A percentile compares a stretch with the other conserved stretches of the same genome.
Conservation (phyloP, 2,888 invertebrate genomes). For the Orgyia antiqua region DNA sequence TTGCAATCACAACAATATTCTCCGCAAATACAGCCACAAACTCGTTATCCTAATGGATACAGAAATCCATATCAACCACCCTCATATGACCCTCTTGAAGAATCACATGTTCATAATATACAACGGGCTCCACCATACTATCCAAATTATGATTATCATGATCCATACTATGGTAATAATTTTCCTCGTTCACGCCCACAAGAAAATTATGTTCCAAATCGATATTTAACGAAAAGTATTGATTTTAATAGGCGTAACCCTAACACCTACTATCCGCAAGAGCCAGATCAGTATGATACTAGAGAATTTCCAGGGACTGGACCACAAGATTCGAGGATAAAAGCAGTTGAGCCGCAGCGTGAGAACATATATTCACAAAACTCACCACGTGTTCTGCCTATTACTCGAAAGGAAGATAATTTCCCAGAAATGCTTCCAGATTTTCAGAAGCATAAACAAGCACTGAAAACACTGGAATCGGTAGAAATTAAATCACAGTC, state of each 20-base stretch:
- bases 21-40: background rate
- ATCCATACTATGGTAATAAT: background rate
- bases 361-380: background rate
- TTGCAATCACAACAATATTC: background rate
- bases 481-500: no score
- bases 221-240: background rate
- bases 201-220: background rate
- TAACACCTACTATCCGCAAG: background rate
- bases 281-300: background rate
- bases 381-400: background rate
- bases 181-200: background rate
- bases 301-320: background rate
- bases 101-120: background rate
- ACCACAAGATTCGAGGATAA: background rate
- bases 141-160: background rate
- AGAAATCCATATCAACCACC: background rate
- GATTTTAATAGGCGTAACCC: background rate
- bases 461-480: no score
- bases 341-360: no score
- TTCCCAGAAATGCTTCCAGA: background rate
- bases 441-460: no score
- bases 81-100: background rate
- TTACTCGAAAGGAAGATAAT: background rate
- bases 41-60: background rate
- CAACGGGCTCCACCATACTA: background rate